phyloP scores from a whole-genome alignment of 2,113 vertebrate genomes.

The Rhegmatorhina hoffmannsi region DNA sequence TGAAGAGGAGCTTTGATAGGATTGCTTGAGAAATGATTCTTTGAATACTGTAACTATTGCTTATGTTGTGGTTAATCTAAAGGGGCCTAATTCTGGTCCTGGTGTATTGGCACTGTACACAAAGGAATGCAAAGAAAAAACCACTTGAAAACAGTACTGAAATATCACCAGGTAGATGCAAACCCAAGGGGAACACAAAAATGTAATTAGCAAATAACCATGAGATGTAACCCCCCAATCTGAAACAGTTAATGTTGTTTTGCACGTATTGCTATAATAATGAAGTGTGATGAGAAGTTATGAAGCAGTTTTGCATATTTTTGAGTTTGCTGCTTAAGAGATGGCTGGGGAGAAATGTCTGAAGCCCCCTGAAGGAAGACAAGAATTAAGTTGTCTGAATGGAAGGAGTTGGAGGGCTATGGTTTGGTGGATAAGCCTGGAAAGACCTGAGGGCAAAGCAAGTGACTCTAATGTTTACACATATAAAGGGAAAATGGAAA shows the following conservation, averaged over 20 bases:
- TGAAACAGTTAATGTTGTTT: neutral
- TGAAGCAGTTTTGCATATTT: neutral
- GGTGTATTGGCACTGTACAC: neutral
- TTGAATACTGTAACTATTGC: neutral
- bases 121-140: neutral
- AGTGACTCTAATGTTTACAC: neutral
- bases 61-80: neutral
- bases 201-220: neutral
- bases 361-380: neutral
- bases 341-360: neutral
- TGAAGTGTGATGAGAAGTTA: neutral
- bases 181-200: neutral
- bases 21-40: neutral
- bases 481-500: neutral
- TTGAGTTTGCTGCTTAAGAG: neutral
- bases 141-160: neutral
- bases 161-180: neutral
- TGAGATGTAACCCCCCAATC: neutral
- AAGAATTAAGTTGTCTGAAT: neutral
- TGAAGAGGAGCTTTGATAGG: neutral
- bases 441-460: neutral
- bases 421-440: neutral
- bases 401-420: neutral
- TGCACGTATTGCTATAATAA: neutral
- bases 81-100: neutral